Evolutionary conservation across 2,797 vertebrate genomes (phyloP).

Genomic region (Galago senegalensis): DNA sequence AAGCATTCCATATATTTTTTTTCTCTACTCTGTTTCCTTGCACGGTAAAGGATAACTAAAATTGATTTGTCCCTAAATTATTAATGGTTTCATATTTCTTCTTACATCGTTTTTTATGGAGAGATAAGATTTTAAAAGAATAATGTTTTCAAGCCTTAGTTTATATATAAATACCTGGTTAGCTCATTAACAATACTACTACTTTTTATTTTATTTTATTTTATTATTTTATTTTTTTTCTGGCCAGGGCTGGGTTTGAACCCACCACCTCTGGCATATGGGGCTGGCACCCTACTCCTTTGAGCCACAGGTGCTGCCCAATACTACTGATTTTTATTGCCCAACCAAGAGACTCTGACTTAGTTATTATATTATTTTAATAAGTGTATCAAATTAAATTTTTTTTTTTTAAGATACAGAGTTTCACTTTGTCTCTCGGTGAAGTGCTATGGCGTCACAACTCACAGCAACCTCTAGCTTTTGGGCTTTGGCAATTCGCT

Average conservation of each 20-base stretch:
- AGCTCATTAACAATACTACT: not conserved
- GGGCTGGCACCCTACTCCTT: no score
- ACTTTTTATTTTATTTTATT: not conserved
- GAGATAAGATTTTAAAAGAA: not conserved
- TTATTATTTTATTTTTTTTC: no score
- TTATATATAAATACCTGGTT: not conserved
- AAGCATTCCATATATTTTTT: not conserved
- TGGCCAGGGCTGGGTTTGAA: no score
- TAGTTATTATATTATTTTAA: slow-evolving; percentile 25
- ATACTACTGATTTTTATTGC: not conserved
- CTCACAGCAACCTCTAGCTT: no score
- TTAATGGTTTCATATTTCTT: not conserved
- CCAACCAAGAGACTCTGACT: not conserved
- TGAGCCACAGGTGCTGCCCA: no score
- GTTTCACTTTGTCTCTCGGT: no score
- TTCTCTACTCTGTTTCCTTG: not conserved
- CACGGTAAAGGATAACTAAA: not conserved
- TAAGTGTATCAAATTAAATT: not conserved
- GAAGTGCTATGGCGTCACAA: no score
- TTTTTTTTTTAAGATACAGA: no score
- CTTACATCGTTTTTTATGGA: not conserved
- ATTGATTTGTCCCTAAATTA: slow-evolving; percentile 7
- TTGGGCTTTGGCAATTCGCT: no score
- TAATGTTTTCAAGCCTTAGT: not conserved
- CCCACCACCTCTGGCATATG: no score